Base-by-base conservation (phyloP, 2,888 invertebrate species). In the Chouioia cunea region DNA sequence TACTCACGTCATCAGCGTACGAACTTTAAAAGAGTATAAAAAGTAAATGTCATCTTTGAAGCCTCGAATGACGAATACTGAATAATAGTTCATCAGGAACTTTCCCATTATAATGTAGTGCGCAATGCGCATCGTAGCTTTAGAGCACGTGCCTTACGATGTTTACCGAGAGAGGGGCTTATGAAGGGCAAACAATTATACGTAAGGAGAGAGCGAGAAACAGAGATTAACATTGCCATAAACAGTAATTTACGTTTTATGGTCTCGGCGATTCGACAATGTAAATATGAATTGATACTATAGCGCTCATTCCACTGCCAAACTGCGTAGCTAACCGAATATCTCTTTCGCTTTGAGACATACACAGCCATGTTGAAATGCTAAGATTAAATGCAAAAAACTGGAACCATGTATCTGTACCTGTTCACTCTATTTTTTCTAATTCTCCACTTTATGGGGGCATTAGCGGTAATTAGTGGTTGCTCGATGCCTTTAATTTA, bases 221-320 rank as follows among this genome's bases (percentile, higher is more conserved):
- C n/a, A n/a, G n/a, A 54, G 56, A 52, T 53, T 67, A 47, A 50
- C 53, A 75, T 65, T 75, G 69, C 69, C 73, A 72, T 74, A 74
- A 77, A 74, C 77, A 73, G 65, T 73, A 77, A 76, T 75, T 77
- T 76, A 74, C 71, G 75, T 72, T 78, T 77, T 79, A 75, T 71
- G 75, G 74, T 71, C 64, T 73, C 70, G 74, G 71, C 20, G 22
- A 67, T 67, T 67, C 67, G 67, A 60, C 59, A 67, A 36, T 47
- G 22, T 60, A 54, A 67, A 67, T 67, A 60, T 59, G 47, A 27
- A 57, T 48, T 47, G 56, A 2, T 10, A 20, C 50, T 57, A 16
- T 36, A 6, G 15, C 78, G 74, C 66, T 57, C 71, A 57, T 74
- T 68, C 74, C 70, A 60, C 74, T 71, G 14, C 36, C 53, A 18